phyloP scores from a whole-genome alignment of 1,140 invertebrate species.

The Bombus breviceps region DNA sequence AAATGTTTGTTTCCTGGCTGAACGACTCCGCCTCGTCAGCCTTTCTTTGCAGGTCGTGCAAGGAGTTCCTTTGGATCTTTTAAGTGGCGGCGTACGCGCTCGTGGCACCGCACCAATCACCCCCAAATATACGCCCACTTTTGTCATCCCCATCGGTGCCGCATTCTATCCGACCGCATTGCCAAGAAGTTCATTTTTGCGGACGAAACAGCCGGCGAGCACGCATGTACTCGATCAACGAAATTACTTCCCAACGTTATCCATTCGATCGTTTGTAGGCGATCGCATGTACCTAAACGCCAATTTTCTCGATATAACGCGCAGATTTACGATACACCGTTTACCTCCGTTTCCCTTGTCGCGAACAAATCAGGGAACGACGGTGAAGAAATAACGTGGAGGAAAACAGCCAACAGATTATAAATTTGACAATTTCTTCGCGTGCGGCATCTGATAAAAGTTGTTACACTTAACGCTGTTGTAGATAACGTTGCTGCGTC shows the following conservation, averaged over 20 bases:
- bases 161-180: conserved; percentile 4
- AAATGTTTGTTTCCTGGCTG: conserved; percentile 73
- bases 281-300: conserved; percentile 21
- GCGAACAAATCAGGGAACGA: neutral
- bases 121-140: conserved; percentile 31
- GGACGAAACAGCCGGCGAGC: neutral
- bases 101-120: conserved; percentile 53
- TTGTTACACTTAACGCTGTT: too few species aligned
- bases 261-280: neutral
- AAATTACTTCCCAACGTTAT: neutral
- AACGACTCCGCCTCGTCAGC: conserved; percentile 53
- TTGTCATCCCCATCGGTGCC: conserved; percentile 22
- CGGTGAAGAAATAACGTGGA: too few species aligned
- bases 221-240: neutral
- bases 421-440: conserved; percentile 70
- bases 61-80: conserved; percentile 31
- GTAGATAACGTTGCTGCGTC: too few species aligned
- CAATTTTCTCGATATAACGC: conserved; percentile 40
- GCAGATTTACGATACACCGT: conserved; percentile 45
- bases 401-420: conserved; percentile 40
- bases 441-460: conserved; percentile 13
- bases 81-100: conserved; percentile 39
- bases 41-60: conserved; percentile 29
- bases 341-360: neutral
- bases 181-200: conserved; percentile 36